Conservation (phyloP, 2,888 invertebrate species). For the Entomobrya proxima region DNA sequence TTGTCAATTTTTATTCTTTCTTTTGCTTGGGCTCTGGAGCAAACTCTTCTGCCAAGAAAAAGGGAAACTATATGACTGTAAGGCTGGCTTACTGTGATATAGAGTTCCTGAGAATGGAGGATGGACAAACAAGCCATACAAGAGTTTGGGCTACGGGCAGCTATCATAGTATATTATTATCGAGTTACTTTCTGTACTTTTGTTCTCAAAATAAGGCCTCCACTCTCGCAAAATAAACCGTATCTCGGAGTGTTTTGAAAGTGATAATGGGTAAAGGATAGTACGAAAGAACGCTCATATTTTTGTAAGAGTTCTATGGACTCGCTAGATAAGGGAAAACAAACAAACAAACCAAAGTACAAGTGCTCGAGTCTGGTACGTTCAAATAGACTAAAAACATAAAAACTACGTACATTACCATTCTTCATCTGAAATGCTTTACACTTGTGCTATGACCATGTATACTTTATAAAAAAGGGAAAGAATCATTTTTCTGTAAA, state of each 20-base stretch:
- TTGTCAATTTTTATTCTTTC: background rate
- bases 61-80: slow-evolving; percentile 2
- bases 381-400: background rate
- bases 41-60: slow-evolving; percentile 33
- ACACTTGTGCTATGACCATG: background rate
- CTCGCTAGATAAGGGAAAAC: background rate
- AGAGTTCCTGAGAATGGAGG: background rate
- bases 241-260: background rate
- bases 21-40: slow-evolving; percentile 10
- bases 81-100: background rate
- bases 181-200: background rate
- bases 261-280: slow-evolving; percentile 20
- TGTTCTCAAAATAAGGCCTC: background rate
- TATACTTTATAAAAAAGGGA: background rate
- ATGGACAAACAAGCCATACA: slow-evolving; percentile 6
- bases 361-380: background rate
- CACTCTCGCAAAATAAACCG: background rate
- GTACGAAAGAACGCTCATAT: background rate
- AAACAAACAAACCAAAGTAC: slow-evolving; percentile 8
- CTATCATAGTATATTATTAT: background rate
- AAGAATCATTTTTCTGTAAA: no score
- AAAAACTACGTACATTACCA: background rate
- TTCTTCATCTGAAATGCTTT: background rate
- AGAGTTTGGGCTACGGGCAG: background rate
- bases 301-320: background rate